Evolutionary conservation across 2,888 invertebrate species (phyloP).

Genomic region (Rotaria macrura): DNA sequence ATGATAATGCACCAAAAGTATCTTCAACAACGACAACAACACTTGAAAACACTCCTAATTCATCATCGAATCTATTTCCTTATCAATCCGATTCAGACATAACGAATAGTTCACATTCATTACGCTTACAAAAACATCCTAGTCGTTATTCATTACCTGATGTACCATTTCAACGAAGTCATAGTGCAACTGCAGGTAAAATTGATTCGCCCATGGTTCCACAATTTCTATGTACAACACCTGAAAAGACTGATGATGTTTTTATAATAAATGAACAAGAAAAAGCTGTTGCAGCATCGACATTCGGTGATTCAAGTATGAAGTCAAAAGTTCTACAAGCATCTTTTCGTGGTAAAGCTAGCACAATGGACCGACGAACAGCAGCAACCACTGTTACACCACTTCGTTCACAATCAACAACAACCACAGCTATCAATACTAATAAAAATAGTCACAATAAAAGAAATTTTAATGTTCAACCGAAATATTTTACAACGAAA

Average conservation of each 20-base stretch:
- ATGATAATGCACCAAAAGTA: not conserved
- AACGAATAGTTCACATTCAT: not conserved
- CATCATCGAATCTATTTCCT: not conserved
- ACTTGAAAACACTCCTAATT: not conserved
- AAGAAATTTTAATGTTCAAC: not conserved
- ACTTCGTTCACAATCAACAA: not conserved
- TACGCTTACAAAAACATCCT: not conserved
- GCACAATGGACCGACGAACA: constrained; percentile 25
- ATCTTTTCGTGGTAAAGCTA: constrained; percentile 30
- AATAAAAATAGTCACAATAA: no score
- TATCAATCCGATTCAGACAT: constrained; percentile 11
- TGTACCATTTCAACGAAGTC: not conserved
- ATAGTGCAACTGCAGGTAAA: not conserved
- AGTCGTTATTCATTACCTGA: constrained; percentile 13
- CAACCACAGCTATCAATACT: not conserved
- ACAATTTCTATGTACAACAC: not conserved
- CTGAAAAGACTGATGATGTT: not conserved
- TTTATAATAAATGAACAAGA: not conserved
- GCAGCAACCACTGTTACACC: not conserved
- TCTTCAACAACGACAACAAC: not conserved
- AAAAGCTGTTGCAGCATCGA: not conserved
- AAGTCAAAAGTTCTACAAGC: constrained; percentile 29
- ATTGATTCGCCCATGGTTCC: not conserved
- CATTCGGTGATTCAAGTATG: constrained; percentile 26
- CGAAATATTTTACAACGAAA: not conserved